These are phyloP conservation scores for Lapara coniferarum DNA, from an alignment of 2,888 invertebrate species.

Conservation along the genomic window DNA sequence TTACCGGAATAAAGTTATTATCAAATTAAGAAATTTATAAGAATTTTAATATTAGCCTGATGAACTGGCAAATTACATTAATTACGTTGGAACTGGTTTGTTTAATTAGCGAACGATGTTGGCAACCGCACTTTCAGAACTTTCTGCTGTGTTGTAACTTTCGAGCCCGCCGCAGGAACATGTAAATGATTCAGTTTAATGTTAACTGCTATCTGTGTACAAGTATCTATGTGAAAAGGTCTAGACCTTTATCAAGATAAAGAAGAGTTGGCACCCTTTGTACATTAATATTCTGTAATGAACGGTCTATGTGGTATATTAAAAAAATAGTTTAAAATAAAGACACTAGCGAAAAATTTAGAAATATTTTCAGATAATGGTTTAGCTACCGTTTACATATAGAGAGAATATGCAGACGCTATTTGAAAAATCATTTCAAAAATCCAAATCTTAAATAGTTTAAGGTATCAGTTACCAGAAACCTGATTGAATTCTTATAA, in stretches of 20 bases:
- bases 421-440: no score
- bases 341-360: no score
- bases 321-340: no score
- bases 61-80: not conserved
- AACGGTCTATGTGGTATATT: not conserved
- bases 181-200: conserved; percentile 46
- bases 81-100: conserved; percentile 12
- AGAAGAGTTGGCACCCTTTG: not conserved
- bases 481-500: not conserved
- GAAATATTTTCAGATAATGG: no score
- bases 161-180: conserved; percentile 37
- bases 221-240: conserved; percentile 5
- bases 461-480: no score
- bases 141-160: conserved; percentile 42
- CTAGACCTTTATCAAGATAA: no score
- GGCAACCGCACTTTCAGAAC: conserved; percentile 19
- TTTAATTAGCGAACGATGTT: conserved; percentile 17
- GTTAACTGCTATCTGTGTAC: conserved; percentile 29
- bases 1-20: conserved; percentile 2
- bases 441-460: no score
- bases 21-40: not conserved
- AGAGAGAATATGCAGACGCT: no score
- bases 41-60: not conserved
- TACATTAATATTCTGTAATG: no score
- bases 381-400: no score